phyloP scores from a whole-genome alignment of 2,113 vertebrate species.

The Xenopus borealis region DNA sequence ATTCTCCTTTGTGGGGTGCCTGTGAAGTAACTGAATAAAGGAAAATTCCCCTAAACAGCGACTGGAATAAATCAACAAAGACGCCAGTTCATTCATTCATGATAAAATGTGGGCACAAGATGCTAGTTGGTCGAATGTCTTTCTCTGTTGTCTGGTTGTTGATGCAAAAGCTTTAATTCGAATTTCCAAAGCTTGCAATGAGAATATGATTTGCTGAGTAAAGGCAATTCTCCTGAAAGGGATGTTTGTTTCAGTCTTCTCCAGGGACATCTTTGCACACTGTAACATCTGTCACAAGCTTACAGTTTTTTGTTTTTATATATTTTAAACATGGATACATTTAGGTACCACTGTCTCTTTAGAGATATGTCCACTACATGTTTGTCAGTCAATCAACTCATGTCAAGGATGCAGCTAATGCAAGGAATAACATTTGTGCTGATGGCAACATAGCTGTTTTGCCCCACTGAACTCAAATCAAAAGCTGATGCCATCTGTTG shows the following conservation, averaged over 20 bases:
- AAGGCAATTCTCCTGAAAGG: slow-evolving; percentile 17
- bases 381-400: no score
- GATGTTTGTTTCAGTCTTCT: not conserved
- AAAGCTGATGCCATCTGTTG: no score
- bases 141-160: slow-evolving; percentile 5
- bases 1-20: slow-evolving; percentile 35
- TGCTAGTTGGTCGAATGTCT: slow-evolving; percentile 14
- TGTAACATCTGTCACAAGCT: no score
- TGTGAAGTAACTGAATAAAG: slow-evolving; percentile 36
- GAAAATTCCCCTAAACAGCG: slow-evolving; percentile 32
- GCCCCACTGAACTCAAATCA: no score
- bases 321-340: no score
- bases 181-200: slow-evolving; percentile 1
- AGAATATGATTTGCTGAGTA: slow-evolving; percentile 12
- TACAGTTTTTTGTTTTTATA: no score
- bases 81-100: slow-evolving; percentile 19
- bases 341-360: no score
- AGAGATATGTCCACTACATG: no score
- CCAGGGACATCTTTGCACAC: not conserved
- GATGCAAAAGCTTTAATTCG: slow-evolving; percentile 17
- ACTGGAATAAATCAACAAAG: slow-evolving; percentile 40
- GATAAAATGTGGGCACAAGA: slow-evolving; percentile 35
- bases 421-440: no score
- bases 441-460: no score
- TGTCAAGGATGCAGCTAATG: no score